Percentiles rank a stretch among this genome's conserved stretches.
Conservation (phyloP, 2,113 vertebrate genomes). For the Otus sunia region DNA sequence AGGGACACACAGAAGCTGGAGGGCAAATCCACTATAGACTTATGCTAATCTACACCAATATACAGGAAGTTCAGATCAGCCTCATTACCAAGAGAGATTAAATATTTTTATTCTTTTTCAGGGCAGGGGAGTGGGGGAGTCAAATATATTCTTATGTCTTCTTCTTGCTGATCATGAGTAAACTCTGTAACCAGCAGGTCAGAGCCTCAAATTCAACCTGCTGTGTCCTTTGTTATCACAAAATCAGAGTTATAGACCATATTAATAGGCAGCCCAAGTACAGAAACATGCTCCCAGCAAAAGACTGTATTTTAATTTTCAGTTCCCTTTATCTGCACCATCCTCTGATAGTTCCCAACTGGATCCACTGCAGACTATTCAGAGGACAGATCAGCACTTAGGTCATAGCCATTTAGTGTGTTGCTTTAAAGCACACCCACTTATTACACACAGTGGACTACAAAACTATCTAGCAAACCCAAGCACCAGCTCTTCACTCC, state of each 20-base stretch:
- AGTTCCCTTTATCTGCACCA: neutral
- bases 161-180: conserved; percentile 57
- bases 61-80: conserved; percentile 16
- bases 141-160: neutral
- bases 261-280: neutral
- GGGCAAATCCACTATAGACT: conserved; percentile 54
- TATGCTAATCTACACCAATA: conserved; percentile 49
- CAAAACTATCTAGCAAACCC: neutral
- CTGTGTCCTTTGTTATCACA: neutral
- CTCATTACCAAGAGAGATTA: neutral
- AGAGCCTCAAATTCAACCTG: neutral
- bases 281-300: neutral
- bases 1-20: neutral
- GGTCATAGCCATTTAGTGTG: neutral
- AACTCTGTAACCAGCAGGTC: neutral
- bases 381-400: neutral
- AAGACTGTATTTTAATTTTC: neutral
- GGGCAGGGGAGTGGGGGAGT: neutral
- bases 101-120: neutral
- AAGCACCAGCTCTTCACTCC: neutral
- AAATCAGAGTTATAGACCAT: conserved; percentile 39
- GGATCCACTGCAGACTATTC: neutral
- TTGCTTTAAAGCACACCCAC: neutral
- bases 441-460: neutral
- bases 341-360: neutral